phyloP scores from a whole-genome alignment of 2,888 invertebrate species.

The Loripinus fragilis region DNA sequence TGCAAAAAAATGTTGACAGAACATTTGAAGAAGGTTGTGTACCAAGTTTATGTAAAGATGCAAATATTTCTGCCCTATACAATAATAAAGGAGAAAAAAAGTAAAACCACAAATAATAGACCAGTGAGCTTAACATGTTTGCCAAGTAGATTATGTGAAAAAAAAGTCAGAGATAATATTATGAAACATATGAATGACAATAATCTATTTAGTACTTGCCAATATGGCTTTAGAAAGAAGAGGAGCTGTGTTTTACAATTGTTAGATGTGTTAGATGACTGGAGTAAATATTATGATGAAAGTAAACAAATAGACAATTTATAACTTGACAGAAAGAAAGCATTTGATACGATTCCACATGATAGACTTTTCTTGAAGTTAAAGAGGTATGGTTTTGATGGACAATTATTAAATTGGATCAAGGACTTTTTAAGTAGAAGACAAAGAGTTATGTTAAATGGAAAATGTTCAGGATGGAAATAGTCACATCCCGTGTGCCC shows the following conservation, averaged over 20 bases:
- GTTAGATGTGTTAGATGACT: conserved; percentile 18
- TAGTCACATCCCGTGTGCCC: conserved; percentile 25
- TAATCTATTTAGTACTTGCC: conserved; percentile 20
- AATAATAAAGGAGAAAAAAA: conserved; percentile 26
- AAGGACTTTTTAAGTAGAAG: conserved; percentile 13
- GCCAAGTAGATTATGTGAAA: conserved; percentile 8
- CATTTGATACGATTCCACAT: conserved; percentile 17
- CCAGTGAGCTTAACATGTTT: conserved; percentile 22
- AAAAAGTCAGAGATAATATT: conserved; percentile 3
- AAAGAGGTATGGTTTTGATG: conserved; percentile 9
- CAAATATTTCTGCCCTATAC: conserved; percentile 17
- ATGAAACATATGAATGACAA: conserved; percentile 20
- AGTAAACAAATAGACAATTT: conserved; percentile 15
- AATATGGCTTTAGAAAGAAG: conserved; percentile 23
- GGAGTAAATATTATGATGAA: conserved; percentile 7
- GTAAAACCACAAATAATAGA: conserved; percentile 2
- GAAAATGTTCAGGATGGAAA: conserved; percentile 26
- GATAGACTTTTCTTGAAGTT: conserved; percentile 12
- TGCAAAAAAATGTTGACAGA: conserved; percentile 6
- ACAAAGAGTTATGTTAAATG: conserved; percentile 11
- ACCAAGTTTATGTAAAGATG: conserved; percentile 23
- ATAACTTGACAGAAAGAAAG: conserved; percentile 20
- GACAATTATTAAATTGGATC: conserved; percentile 1
- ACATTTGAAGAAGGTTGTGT: conserved; percentile 8
- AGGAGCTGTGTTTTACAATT: conserved; percentile 14